Conservation (phyloP, 35 echinoderm and acorn worm genomes). For the Anneissia japonica region DNA sequence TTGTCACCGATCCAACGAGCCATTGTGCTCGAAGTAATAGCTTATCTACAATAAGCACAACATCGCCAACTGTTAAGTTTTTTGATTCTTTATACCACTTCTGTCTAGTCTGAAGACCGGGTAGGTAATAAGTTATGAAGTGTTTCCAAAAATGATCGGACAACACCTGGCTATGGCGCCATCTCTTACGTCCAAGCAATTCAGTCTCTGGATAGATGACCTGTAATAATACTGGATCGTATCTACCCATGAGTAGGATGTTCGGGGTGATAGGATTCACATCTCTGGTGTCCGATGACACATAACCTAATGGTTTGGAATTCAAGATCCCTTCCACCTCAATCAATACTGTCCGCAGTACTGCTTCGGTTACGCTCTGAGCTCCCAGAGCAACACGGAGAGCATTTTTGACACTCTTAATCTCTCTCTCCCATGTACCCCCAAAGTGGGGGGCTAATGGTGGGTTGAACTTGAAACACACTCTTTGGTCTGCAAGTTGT, state of each 20-base stretch:
- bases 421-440: conserved; percentile 3
- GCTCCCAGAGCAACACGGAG: background rate
- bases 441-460: conserved; percentile 10
- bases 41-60: conserved; percentile 29
- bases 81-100: conserved; percentile 23
- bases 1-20: conserved; percentile 14
- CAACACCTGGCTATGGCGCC: conserved; percentile 35
- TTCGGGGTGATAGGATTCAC: no score
- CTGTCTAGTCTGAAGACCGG: conserved; percentile 22
- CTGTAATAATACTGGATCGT: background rate
- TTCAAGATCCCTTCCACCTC: no score
- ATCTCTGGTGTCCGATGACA: no score
- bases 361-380: no score
- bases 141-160: conserved; percentile 40
- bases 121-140: conserved; percentile 20
- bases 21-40: conserved; percentile 12
- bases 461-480: conserved; percentile 8
- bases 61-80: conserved; percentile 29
- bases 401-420: conserved; percentile 20
- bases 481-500: conserved; percentile 8
- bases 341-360: no score
- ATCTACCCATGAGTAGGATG: no score
- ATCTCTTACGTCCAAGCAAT: conserved; percentile 4
- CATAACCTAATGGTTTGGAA: no score
- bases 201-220: background rate